Percentiles rank a stretch among this genome's conserved stretches.
Conservation (phyloP, 2,113 vertebrate species). For the Gadus chalcogrammus region DNA sequence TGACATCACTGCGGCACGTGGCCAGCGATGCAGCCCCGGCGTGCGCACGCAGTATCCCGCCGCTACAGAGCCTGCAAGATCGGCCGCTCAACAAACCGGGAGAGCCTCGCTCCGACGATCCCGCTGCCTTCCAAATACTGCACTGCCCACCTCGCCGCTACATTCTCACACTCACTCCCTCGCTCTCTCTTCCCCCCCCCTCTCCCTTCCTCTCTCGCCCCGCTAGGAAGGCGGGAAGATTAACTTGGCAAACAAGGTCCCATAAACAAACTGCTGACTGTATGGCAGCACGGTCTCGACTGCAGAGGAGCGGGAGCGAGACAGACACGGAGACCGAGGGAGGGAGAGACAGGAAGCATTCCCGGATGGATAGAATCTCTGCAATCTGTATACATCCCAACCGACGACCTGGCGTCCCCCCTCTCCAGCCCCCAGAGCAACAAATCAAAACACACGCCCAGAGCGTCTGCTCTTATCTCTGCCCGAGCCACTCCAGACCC, state of each 20-base stretch:
- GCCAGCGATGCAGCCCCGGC: too few relatives aligned
- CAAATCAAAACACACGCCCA: constrained; percentile 21
- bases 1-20: too few relatives aligned
- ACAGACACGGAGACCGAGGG: constrained; percentile 5
- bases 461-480: constrained; percentile 18
- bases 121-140: constrained; percentile 40
- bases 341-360: constrained; percentile 5
- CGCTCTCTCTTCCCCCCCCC: constrained; percentile 19
- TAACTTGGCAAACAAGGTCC: constrained; percentile 73
- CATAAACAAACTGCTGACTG: constrained; percentile 74
- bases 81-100: constrained; percentile 29
- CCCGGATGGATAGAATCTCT: constrained; percentile 25
- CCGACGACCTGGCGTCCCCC: constrained; percentile 28
- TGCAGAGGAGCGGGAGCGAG: constrained; percentile 45
- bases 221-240: constrained; percentile 71
- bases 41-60: background rate
- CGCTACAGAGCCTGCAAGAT: background rate
- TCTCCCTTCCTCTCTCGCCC: constrained; percentile 24
- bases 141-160: constrained; percentile 57
- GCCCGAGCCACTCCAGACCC: background rate
- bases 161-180: constrained; percentile 21
- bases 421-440: too few relatives aligned
- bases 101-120: constrained; percentile 11
- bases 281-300: constrained; percentile 50
- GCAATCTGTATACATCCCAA: constrained; percentile 52